Evolutionary conservation across 2,113 vertebrate species (phyloP).

Genomic region (Leptosomus discolor): DNA sequence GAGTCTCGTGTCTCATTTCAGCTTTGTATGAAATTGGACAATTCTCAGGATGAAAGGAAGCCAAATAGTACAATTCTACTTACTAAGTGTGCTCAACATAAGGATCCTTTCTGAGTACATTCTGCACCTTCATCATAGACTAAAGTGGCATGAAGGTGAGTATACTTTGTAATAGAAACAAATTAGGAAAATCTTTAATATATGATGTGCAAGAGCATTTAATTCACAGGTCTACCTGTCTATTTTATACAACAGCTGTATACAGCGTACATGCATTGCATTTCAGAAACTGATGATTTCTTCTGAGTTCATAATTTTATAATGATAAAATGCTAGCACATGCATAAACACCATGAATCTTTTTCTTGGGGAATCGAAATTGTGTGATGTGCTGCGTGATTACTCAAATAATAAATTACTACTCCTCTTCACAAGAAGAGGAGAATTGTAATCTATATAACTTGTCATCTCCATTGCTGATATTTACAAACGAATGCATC

Average conservation of each 20-base stretch:
- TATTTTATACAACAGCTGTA: neutral
- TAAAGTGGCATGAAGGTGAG: neutral
- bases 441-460: neutral
- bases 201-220: neutral
- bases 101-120: neutral
- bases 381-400: neutral
- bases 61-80: neutral
- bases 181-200: neutral
- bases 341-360: neutral
- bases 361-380: neutral
- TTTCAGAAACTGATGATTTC: neutral
- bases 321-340: neutral
- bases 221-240: neutral
- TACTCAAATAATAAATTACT: slow-evolving; percentile 27
- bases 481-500: slow-evolving; percentile 40
- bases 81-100: neutral
- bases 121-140: neutral
- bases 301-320: neutral
- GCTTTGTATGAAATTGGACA: neutral
- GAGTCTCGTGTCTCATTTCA: neutral
- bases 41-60: neutral
- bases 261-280: neutral
- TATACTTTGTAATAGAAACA: neutral
- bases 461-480: neutral
- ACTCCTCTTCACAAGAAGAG: neutral